Evolutionary conservation across 2,113 vertebrate species (phyloP), one percentile per base, ranked within the genome.

Genomic region (Pollimyrus isidori): DNA sequence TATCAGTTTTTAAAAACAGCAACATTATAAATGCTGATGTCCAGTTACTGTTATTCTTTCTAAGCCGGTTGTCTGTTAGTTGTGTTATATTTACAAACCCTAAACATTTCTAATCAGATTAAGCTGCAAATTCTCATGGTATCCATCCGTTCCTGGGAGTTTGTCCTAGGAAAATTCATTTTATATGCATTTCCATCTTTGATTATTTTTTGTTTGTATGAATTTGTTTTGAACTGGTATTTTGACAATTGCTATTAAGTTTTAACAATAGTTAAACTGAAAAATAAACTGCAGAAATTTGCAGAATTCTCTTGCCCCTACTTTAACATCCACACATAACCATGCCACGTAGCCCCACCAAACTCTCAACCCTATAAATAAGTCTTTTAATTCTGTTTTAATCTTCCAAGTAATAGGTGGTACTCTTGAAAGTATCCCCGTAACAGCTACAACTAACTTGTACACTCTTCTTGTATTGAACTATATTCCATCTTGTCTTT

Each of bases 261-360:
- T 87, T 53, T 87, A 87, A 87, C 5, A 11, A 4, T 45, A 52
- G 48, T 52, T 21, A 49, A 19, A 49, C 65, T 84, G 13, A 39
- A 80, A 52, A 73, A 73, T 87, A 88, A 88, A 73, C 17, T 88
- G 65, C 62, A 76, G n/a, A 26, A 50, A 80, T 39, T 48, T 88
- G 45, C 23, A 80, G 65, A 88, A 88, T 80, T 88, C 46, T 26
- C 35, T 30, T 80, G 88, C 46, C 62, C 56, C 21, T 65, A 88
- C 42, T 69, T 88, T 88, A 88, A 87, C 26, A 86, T 46, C n/a
- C n/a, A 42, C 53, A 62, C 45, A 88, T 65, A 42, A 56, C 11
- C 35, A 53, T 86, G 15, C 35, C 84, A 50, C 23, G n/a, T 50
- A 69, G 10, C 26, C 62, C 62, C n/a, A 30, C 62, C 46, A n/a